Base-by-base conservation (phyloP, 2,113 vertebrate genomes). In the Philantomba maxwellii region DNA sequence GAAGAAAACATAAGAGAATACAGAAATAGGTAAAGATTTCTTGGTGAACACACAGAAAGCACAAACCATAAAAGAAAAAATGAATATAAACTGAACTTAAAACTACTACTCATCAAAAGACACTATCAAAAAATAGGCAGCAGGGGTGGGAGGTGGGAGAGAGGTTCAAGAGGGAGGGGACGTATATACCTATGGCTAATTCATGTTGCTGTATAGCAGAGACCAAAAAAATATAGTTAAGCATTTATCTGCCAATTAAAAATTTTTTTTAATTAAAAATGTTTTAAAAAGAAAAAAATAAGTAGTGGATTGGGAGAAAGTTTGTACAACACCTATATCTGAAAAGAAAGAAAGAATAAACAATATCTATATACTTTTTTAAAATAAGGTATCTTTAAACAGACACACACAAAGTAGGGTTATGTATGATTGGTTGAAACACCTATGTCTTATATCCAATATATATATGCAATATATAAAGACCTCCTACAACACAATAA, bases 71-170 rank as follows among this genome's bases (percentile, higher is more conserved):
- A 91, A 82, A 87, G 21, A 47, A 82, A 36, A 87, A 55, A 17
- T 43, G 47, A 87, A 73, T 82, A 73, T 82, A 89, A 89, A 82
- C 0, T 89, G 21, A 10, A 75, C 21, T 89, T 62, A 21, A 94
- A 93, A 89, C 39, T 89, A 89, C 36, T 81, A n/a, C 80, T 86
- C 47, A 82, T 81, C 60, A 91, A 97, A 86, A 81, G 57, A 70
- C 6, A 19, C 26, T 80, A 33, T 47, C 28, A 58, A 77, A 89
- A 97, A 93, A 77, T 16, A 94, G 16, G 15, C 33, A 23, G 64
- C 16, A 66, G 66, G 19, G 66, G 36, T 73, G 66, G 66, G 66
- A 73, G 10, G 66, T 23, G 10, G n/a, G 66, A 70, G 66, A 17
- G n/a, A 13, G 17, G 66, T 70, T 70, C n/a, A 73, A 39, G n/a